Percentiles rank a stretch among this genome's conserved stretches.
Conservation (phyloP, 2,113 vertebrate species). For the Epinephelus lanceolatus region DNA sequence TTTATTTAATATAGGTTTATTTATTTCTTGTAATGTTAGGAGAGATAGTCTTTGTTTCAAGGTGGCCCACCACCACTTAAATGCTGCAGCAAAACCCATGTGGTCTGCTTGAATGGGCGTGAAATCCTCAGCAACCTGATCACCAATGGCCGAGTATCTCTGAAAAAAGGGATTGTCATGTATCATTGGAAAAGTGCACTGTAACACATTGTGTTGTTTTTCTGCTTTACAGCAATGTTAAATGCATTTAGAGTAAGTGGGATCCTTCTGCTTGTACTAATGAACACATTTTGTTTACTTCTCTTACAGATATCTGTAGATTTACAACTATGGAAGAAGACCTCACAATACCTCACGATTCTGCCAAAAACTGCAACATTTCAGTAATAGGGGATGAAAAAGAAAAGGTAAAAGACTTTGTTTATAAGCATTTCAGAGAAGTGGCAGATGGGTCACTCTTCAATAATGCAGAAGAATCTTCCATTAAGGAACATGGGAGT, state of each 20-base stretch:
- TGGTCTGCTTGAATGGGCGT: background rate
- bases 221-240: background rate
- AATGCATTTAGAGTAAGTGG: background rate
- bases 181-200: background rate
- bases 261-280: background rate
- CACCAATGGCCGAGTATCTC: background rate
- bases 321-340: constrained; percentile 82
- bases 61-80: background rate
- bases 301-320: constrained; percentile 68
- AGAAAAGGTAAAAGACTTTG: constrained; percentile 74
- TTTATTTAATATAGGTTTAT: background rate
- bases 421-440: constrained; percentile 73
- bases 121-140: background rate
- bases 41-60: background rate
- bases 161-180: background rate
- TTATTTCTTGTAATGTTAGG: background rate
- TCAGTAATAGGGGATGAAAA: constrained; percentile 71
- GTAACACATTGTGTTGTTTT: background rate
- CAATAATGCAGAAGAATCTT: constrained; percentile 66
- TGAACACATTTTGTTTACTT: constrained; percentile 13
- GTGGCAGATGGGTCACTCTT: constrained; percentile 62
- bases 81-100: background rate
- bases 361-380: constrained; percentile 71
- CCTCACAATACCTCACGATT: constrained; percentile 67
- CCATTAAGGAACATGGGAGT: constrained; percentile 64